Evolutionary conservation across 2,113 vertebrate genomes (phyloP), one percentile per base, ranked within the genome.

Genomic region (Orycteropus afer): DNA sequence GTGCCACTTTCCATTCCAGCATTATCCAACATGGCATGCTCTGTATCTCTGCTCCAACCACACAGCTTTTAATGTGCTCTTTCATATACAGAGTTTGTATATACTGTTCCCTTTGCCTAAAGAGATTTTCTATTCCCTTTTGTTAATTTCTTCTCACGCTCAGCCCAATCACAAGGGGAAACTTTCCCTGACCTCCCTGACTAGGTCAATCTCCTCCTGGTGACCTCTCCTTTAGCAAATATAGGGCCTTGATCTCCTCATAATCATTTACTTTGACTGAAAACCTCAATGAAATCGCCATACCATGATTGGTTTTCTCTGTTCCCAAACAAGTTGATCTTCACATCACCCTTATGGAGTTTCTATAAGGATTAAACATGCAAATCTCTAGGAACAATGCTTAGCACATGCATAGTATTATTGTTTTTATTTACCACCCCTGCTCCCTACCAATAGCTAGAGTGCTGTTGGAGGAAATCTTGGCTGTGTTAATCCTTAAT

Each of bases 391-490:
- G 87, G 59, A 82, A 65, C 59, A 89, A 67, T n/a, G 27, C 42
- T 45, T 76, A n/a, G 18, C 63, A 61, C 12, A 23, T 22, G 55
- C 42, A 29, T 7, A 69, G 45, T 76, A 71, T 49, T 69, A 55
- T 25, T 81, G 18, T 74, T 92, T 86, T 86, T 71, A 61, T 90
- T 96, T 94, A 85, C 25, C 63, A 85, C 25, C 63, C 34, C 45
- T 42, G 29, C n/a, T n/a, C n/a, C n/a, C n/a, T n/a, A n/a, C n/a
- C n/a, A 81, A 45, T 79, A 87, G 57, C 45, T 71, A 65, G n/a
- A 92, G 42, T 27, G 57, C 34, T 76, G 22, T 47, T 90, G 7
- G 51, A 69, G 34, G 20, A 77, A 92, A 80, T 90, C 32, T 80
- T 94, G 37, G 57, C 78, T 88, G 51, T 85, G 37, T 23, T 67